Base-by-base conservation (phyloP, 2,888 invertebrate genomes). In the Ramazzottius varieornatus region DNA sequence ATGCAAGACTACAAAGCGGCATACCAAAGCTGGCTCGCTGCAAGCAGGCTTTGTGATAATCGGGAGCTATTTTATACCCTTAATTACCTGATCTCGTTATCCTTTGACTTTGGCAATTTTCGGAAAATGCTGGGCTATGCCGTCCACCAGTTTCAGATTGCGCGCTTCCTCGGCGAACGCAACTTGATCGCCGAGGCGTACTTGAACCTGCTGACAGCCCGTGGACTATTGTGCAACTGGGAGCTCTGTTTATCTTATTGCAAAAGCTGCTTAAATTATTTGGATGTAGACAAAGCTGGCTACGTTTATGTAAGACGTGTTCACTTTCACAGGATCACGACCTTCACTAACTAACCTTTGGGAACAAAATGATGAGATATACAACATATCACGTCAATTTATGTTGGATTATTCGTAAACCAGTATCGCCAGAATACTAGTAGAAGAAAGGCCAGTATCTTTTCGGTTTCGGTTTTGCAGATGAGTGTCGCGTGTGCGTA, bases 231-330 rank as follows among this genome's bases (percentile, higher is more conserved):
- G 13, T 16, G 54, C 29, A 54, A 54, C 54, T 54, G 54, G 54
- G 54, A 54, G 24, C 29, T 54, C 4, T 54, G 54, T 29, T 29
- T 54, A 54, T 54, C 54, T 4, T 54, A 54, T 29, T 54, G 54
- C 54, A 54, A 54, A 54, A 54, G 24, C 29, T 54, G 54, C 54
- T 29, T 54, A 29, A 4, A 16, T 4, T 54, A 54, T 29, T 54
- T 54, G 54, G 54, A 54, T 29, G 54, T 29, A 8, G 24, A 4
- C 24, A 54, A 54, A 54, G 54, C 24, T 24, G 54, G 54, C 24
- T 54, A 54, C 24, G 54, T 54, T 54, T 54, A 54, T 54, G 54
- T 54, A 54, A 54, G 54, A 4, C 54, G 54, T 13, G n/a, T n/a
- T n/a, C n/a, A n/a, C n/a, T n/a, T n/a, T n/a, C n/a, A n/a, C n/a